Base-by-base conservation (phyloP, 2,113 vertebrate species). In the Oxygymnocypris stewartii region DNA sequence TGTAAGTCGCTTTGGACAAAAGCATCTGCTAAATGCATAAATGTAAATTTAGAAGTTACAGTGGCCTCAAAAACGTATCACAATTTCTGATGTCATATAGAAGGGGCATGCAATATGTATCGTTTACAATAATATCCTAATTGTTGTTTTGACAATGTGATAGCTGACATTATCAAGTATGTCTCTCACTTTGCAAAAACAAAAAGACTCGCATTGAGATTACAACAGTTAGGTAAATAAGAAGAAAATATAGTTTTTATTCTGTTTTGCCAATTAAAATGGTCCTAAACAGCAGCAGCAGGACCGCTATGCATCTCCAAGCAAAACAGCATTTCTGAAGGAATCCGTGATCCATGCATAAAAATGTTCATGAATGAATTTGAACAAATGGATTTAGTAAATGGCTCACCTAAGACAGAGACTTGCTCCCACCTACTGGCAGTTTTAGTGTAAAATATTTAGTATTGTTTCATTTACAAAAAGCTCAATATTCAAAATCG, bases 111-210 rank as follows among this genome's bases (percentile, higher is more conserved):
- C 49, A 51, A 49, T 49, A 47, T 47, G 44, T 7, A 31, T 16
- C 28, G 13, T 31, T 28, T 31, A 67, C 14, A 13, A 31, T 67
- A 28, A 31, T 35, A 35, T 35, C 3, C 13, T 18, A 35, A 35
- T 35, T 67, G 25, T 67, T 67, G 6, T 35, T 69, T 69, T 35
- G 7, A 67, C 6, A 28, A 16, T 16, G 63, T 67, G 28, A 0
- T 0, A 31, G 63, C 7, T 67, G 25, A 23, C 25, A 31, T 31
- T 67, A 67, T 67, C 6, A 31, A 31, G 25, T 31, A 5, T 61
- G 63, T 28, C 61, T 65, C 61, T 65, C 61, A 65, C 61, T 28
- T 65, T 65, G 23, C 61, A 65, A 65, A 63, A 65, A 65, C n/a
- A 13, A 31, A 67, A 67, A 31, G 6, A 16, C 5, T 6, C 1